These are phyloP conservation scores for Drosophila dunni DNA, from an alignment of 1,140 invertebrate species.

Conservation along the genomic window DNA sequence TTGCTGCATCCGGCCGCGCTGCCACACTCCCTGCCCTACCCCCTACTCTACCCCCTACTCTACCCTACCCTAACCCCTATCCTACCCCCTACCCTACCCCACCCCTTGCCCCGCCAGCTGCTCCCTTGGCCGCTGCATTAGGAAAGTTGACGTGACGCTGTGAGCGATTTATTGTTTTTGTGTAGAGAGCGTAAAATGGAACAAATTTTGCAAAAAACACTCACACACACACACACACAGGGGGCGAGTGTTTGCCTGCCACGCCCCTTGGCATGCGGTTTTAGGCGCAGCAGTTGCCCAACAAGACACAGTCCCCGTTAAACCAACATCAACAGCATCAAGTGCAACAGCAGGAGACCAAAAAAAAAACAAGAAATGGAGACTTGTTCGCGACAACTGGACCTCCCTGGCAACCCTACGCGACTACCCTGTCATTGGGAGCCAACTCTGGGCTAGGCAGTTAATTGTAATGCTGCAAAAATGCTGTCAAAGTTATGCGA, in stretches of 20 bases:
- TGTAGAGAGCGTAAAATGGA: constrained; percentile 80
- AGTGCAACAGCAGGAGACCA: constrained; percentile 17
- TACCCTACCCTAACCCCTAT: too few species aligned
- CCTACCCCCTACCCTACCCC: background rate
- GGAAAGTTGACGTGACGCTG: constrained; percentile 80
- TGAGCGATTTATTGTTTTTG: constrained; percentile 82
- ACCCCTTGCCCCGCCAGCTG: background rate
- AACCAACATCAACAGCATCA: background rate
- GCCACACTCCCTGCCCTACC: background rate
- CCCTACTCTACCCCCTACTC: background rate
- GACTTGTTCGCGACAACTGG: background rate
- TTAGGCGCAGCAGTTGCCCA: constrained; percentile 13
- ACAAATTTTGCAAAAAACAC: constrained; percentile 62
- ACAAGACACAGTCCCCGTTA: constrained; percentile 1
- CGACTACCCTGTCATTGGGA: constrained; percentile 7
- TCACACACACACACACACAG: constrained; percentile 8
- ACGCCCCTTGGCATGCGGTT: constrained; percentile 4
- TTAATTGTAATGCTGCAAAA: constrained; percentile 80
- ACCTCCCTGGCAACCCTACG: constrained; percentile 4
- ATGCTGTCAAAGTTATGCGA: constrained; percentile 79
- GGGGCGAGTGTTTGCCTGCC: constrained; percentile 1
- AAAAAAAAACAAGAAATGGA: background rate
- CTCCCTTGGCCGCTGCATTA: constrained; percentile 59
- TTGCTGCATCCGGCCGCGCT: constrained; percentile 63
- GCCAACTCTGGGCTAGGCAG: constrained; percentile 34